phyloP scores from a whole-genome alignment of 1,140 invertebrate genomes.

The Vollenhovia emeryi region DNA sequence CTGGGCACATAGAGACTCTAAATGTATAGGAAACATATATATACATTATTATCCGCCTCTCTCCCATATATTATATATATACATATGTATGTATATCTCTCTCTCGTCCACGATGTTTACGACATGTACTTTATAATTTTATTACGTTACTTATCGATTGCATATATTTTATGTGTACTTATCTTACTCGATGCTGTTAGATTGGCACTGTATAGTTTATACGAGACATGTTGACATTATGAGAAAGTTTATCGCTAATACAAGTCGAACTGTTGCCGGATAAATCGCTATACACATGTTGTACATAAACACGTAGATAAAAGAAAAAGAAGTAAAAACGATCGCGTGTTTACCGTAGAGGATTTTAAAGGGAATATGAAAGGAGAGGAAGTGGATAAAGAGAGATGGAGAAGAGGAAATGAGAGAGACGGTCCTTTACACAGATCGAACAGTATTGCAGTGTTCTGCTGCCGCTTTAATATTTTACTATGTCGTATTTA shows the following conservation, averaged over 20 bases:
- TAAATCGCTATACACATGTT: conserved; percentile 73
- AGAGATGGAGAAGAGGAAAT: conserved; percentile 32
- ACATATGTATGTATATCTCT: conserved; percentile 48
- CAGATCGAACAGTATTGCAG: conserved; percentile 74
- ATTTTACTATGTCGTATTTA: conserved; percentile 75
- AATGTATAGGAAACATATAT: background rate
- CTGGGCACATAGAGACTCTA: background rate
- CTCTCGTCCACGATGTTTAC: conserved; percentile 78
- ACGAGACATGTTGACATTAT: conserved; percentile 78
- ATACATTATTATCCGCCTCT: conserved; percentile 38
- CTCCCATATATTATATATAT: conserved; percentile 13
- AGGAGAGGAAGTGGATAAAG: background rate
- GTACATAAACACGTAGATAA: conserved; percentile 75
- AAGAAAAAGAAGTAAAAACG: conserved; percentile 3
- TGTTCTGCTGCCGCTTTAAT: conserved; percentile 74
- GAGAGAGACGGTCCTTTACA: conserved; percentile 70
- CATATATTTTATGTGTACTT: conserved; percentile 83
- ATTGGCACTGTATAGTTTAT: conserved; percentile 82
- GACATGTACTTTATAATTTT: conserved; percentile 82
- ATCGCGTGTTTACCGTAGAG: background rate
- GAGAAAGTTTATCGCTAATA: conserved; percentile 77
- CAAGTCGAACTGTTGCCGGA: conserved; percentile 64
- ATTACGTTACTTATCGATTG: conserved; percentile 80
- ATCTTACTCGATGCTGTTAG: conserved; percentile 78
- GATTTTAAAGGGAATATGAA: conserved; percentile 38